A percentile compares a stretch with the other conserved stretches of the same genome.
phyloP scores from a whole-genome alignment of 2,113 vertebrate genomes.

The Danionella cerebrum region DNA sequence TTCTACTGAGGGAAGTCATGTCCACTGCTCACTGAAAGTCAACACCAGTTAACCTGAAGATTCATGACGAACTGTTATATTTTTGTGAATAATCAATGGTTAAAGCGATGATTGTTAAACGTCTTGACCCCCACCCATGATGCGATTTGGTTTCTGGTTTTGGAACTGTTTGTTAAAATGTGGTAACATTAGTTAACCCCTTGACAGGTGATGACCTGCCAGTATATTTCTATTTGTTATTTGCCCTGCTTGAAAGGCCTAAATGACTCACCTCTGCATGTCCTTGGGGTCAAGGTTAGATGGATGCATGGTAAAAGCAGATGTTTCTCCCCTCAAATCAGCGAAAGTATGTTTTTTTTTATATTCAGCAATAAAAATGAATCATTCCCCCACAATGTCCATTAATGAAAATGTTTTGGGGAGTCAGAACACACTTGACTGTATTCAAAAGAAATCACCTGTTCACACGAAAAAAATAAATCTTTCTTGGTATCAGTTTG shows the following conservation, averaged over 20 bases:
- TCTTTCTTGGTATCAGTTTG: slow-evolving; percentile 82
- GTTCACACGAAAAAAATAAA: slow-evolving; percentile 84
- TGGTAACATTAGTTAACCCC: slow-evolving; percentile 43
- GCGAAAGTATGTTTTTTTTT: slow-evolving; percentile 78
- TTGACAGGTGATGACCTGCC: slow-evolving; percentile 38
- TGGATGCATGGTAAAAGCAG: slow-evolving; percentile 97
- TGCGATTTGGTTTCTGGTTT: too few species aligned
- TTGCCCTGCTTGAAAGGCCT: slow-evolving; percentile 62
- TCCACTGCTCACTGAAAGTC: too few species aligned
- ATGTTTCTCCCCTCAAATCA: slow-evolving; percentile 71
- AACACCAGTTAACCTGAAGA: too few species aligned
- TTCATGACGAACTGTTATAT: too few species aligned
- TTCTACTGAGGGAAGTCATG: not conserved
- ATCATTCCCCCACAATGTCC: slow-evolving; percentile 57
- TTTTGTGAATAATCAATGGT: too few species aligned
- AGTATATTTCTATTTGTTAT: slow-evolving; percentile 27
- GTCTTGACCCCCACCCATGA: too few species aligned
- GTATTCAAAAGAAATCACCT: slow-evolving; percentile 73
- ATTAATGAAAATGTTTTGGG: slow-evolving; percentile 79
- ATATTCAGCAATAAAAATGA: slow-evolving; percentile 94
- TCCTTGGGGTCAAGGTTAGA: slow-evolving; percentile 95
- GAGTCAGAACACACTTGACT: slow-evolving; percentile 75
- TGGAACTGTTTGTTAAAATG: slow-evolving; percentile 56
- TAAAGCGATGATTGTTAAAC: too few species aligned
- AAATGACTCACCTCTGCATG: slow-evolving; percentile 86